Evolutionary conservation across 2,797 vertebrate species (phyloP), one percentile per base, ranked within the genome.

Genomic region (Propithecus perrieri): DNA sequence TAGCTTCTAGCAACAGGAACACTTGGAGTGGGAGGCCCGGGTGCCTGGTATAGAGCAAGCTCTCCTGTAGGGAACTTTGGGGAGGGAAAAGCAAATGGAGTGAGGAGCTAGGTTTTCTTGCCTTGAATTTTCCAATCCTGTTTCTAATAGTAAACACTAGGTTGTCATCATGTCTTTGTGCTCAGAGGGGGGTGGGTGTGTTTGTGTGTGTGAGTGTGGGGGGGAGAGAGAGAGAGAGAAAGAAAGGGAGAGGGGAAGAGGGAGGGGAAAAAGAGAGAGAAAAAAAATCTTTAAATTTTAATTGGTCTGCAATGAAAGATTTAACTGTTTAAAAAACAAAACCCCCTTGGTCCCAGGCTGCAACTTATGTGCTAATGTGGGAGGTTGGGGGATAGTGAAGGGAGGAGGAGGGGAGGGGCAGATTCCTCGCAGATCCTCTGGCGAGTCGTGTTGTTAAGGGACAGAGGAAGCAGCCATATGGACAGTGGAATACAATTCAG

Each of bases 231-330:
- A 1, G 50, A 22, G n/a, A 22, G 63, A 50, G 55, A 76, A 72
- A 88, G 78, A 41, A 5, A 17, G 63, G 61, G 30, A 4, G 35
- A 35, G 30, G 13, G 59, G 12, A 55, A 38, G 35, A 7, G 11
- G 11, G n/a, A 12, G 18, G 26, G 38, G 26, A 12, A 43, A 53
- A 46, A 57, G 57, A 4, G 46, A 20, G 20, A 18, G 50, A 80
- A 26, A 33, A 48, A 48, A 26, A 22, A 28, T 61, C 94, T 97
- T 97, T 96, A 97, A 93, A 97, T 79, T 97, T 97, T 98, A 97
- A 98, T 96, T 97, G 96, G 93, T 96, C 96, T 97, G 83, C 97
- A 96, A 17, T 97, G 96, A 98, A 97, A 97, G 96, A 97, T 97
- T 97, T 97, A 96, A 97, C 88, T 97, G 94, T 97, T 96, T 97